These are phyloP conservation scores for Malurus splendens DNA, from an alignment of 2,797 vertebrate genomes.

Conservation along the genomic window DNA sequence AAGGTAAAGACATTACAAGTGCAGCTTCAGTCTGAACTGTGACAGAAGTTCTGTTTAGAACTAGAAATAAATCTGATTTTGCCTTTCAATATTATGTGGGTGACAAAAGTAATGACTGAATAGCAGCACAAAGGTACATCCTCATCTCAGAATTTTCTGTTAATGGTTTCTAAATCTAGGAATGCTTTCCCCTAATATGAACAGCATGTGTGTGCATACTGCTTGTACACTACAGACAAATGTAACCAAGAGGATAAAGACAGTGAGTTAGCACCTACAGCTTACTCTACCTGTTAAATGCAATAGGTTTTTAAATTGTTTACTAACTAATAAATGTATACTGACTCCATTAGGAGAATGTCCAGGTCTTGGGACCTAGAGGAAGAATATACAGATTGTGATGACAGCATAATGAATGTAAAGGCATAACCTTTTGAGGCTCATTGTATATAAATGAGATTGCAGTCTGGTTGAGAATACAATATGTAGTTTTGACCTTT, in stretches of 20 bases:
- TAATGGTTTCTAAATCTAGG: not conserved
- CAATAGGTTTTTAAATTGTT: not conserved
- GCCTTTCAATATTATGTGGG: not conserved
- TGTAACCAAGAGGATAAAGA: not conserved
- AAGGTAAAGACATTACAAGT: not conserved
- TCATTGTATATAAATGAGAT: not conserved
- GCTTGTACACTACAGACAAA: not conserved
- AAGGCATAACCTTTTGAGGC: not conserved
- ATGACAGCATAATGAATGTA: not conserved
- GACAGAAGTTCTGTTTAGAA: not conserved
- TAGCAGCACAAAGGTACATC: not conserved
- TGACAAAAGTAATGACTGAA: not conserved
- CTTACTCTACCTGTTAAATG: not conserved
- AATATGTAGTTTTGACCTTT: conserved; percentile 16
- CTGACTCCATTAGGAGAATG: not conserved
- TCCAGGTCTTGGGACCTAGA: not conserved
- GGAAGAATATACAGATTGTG: not conserved
- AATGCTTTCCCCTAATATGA: not conserved
- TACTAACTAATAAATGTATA: not conserved
- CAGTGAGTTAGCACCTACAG: not conserved
- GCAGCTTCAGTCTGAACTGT: not conserved
- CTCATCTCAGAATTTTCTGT: not conserved
- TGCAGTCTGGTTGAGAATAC: not conserved
- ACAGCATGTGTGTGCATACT: not conserved
- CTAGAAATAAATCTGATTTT: not conserved